phyloP scores from a whole-genome alignment of 30 jellyfish, hydroid and myxozoan species.

The Aurelia coerulea region DNA sequence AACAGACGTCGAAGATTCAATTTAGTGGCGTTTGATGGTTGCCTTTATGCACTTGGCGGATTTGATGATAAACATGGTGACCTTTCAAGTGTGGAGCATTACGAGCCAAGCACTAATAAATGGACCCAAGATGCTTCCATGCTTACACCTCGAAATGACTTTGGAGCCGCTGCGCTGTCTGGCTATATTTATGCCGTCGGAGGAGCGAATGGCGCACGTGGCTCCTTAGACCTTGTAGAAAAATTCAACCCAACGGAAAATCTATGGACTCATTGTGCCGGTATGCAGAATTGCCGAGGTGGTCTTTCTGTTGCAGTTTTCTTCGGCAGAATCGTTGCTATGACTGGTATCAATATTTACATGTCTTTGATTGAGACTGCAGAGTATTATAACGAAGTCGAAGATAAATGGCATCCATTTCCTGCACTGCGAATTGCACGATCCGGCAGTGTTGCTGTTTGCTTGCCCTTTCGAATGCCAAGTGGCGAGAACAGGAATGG shows the following conservation, averaged over 20 bases:
- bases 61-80: conserved; percentile 89
- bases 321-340: conserved; percentile 90
- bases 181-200: conserved; percentile 92
- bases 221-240: conserved; percentile 87
- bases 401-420: conserved; percentile 75
- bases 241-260: conserved; percentile 68
- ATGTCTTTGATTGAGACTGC: conserved; percentile 84
- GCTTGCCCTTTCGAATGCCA: conserved; percentile 83
- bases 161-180: conserved; percentile 88
- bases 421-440: conserved; percentile 77
- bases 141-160: conserved; percentile 87
- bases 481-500: not conserved
- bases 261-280: conserved; percentile 83
- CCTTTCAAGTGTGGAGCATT: conserved; percentile 76
- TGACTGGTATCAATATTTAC: conserved; percentile 90
- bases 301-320: conserved; percentile 86
- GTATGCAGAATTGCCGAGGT: conserved; percentile 91
- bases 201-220: conserved; percentile 87
- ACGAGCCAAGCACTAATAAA: conserved; percentile 39
- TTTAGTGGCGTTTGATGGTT: conserved; percentile 54
- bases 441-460: conserved; percentile 81
- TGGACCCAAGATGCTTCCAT: conserved; percentile 87
- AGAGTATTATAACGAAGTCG: conserved; percentile 89
- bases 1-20: conserved; percentile 90
- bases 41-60: conserved; percentile 94